phyloP scores from a whole-genome alignment of 2,113 vertebrate genomes.

The Silurus meridionalis region DNA sequence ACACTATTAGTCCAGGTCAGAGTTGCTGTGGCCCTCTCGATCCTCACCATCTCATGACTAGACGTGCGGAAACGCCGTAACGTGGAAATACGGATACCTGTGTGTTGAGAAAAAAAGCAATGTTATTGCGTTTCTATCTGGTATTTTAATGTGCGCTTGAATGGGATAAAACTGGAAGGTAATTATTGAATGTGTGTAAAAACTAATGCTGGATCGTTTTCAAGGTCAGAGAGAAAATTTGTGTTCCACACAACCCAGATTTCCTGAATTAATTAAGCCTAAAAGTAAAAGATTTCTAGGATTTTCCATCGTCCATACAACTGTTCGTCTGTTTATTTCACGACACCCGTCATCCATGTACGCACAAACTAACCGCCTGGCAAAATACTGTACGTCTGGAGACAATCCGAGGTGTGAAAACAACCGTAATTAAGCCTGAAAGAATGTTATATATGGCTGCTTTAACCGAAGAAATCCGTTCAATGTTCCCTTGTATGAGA shows the following conservation, averaged over 20 bases:
- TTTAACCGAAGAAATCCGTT: background rate
- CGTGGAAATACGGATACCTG: background rate
- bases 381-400: background rate
- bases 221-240: constrained; percentile 29
- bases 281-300: background rate
- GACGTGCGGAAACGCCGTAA: background rate
- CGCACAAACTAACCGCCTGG: background rate
- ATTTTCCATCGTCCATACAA: background rate
- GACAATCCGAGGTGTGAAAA: background rate
- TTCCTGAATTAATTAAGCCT: background rate
- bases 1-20: constrained; percentile 42
- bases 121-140: constrained; percentile 5
- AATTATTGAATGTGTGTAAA: constrained; percentile 47
- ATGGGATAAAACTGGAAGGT: constrained; percentile 33
- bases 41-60: constrained; percentile 7
- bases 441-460: background rate
- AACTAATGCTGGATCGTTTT: constrained; percentile 38
- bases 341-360: background rate
- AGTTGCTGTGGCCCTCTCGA: constrained; percentile 12
- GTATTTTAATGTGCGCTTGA: constrained; percentile 30
- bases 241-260: no score
- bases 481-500: background rate
- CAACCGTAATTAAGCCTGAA: background rate
- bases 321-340: background rate
- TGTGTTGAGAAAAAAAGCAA: background rate